phyloP scores from a whole-genome alignment of 2,797 vertebrate species.

The Merluccius polli region DNA sequence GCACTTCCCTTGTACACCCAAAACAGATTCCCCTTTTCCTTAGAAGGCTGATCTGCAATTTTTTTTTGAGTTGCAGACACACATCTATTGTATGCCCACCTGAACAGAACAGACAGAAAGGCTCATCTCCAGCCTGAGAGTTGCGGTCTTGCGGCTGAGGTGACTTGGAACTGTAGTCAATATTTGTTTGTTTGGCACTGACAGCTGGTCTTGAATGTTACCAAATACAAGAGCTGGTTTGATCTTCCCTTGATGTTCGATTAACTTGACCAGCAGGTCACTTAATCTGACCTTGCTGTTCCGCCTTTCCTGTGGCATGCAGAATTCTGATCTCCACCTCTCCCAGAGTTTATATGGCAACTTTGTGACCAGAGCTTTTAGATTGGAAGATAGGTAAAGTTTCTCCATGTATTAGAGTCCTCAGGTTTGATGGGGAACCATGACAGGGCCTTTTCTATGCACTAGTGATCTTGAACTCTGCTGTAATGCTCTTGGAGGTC shows the following conservation, averaged over 20 bases:
- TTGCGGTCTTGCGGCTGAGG: neutral
- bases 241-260: neutral
- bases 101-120: constrained; percentile 9
- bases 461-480: too few relatives aligned
- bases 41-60: neutral
- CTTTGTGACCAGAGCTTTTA: too few relatives aligned
- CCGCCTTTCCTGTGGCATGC: neutral
- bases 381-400: too few relatives aligned
- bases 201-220: neutral
- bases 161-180: neutral
- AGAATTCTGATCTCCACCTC: neutral
- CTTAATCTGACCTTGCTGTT: neutral
- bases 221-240: neutral
- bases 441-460: too few relatives aligned
- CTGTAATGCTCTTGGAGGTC: too few relatives aligned
- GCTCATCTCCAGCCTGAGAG: neutral
- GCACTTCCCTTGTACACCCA: constrained; percentile 12
- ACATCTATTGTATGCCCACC: constrained; percentile 5
- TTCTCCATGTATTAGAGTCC: too few relatives aligned
- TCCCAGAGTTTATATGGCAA: too few relatives aligned
- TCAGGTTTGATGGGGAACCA: too few relatives aligned
- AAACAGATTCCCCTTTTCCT: neutral
- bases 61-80: constrained; percentile 9
- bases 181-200: neutral
- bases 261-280: neutral